Conservation (phyloP, 2,888 invertebrate species). For the Drosophila vallismaia region DNA sequence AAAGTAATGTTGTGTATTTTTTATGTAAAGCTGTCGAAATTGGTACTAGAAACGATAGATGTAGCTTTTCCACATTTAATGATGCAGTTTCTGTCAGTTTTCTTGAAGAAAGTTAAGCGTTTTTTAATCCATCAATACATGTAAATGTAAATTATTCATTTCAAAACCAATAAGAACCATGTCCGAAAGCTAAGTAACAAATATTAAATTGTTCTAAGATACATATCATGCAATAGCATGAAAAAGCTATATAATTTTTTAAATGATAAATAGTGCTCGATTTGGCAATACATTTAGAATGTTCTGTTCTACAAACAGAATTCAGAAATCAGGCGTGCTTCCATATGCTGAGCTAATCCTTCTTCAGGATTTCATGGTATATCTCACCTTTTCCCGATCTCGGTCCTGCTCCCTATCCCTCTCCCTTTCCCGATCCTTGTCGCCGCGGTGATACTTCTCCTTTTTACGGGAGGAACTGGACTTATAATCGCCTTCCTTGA, state of each 20-base stretch:
- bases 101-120: too few species aligned
- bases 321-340: background rate
- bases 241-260: too few species aligned
- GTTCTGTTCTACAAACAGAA: background rate
- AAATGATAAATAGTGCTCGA: too few species aligned
- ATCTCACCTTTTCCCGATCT: constrained; percentile 49
- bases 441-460: constrained; percentile 60
- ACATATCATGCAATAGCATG: too few species aligned
- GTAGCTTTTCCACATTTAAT: too few species aligned
- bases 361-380: background rate
- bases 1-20: background rate
- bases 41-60: background rate
- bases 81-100: too few species aligned
- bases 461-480: constrained; percentile 63
- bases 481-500: constrained; percentile 57
- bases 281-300: too few species aligned
- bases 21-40: background rate
- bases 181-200: too few species aligned
- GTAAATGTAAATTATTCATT: too few species aligned
- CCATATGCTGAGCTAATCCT: background rate
- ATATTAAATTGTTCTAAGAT: too few species aligned
- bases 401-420: constrained; percentile 40
- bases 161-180: too few species aligned
- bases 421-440: constrained; percentile 60
- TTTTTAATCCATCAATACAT: too few species aligned